These are phyloP conservation scores for Trogon melanurus DNA, from an alignment of 2,113 vertebrate species.

Conservation along the genomic window DNA sequence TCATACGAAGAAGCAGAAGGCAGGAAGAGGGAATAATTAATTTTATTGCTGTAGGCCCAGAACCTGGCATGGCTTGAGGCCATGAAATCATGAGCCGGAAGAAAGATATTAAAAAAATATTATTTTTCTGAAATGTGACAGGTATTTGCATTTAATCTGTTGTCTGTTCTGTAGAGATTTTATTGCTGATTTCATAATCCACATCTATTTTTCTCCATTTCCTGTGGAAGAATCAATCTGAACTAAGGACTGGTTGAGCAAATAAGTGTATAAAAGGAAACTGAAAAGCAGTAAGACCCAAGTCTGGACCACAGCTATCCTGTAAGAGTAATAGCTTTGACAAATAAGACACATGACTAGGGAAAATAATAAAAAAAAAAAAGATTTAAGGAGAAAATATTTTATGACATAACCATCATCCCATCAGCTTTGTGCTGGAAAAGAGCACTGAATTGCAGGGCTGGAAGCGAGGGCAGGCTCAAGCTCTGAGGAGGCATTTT, in stretches of 20 bases:
- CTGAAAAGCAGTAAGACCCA: not conserved
- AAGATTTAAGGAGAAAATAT: not conserved
- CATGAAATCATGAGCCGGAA: not conserved
- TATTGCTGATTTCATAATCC: not conserved
- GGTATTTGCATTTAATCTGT: not conserved
- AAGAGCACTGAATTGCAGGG: not conserved
- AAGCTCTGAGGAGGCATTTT: not conserved
- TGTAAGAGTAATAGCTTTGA: not conserved
- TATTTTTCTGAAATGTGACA: not conserved
- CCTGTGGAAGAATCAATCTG: not conserved
- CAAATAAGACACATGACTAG: not conserved
- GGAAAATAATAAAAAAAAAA: not conserved
- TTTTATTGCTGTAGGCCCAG: not conserved
- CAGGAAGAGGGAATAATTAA: not conserved
- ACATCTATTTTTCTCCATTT: not conserved
- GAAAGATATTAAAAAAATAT: not conserved
- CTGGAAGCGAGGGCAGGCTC: not conserved
- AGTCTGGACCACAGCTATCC: not conserved
- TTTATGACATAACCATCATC: accelerated
- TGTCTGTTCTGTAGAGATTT: not conserved
- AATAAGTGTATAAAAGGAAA: not conserved
- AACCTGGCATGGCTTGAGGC: not conserved
- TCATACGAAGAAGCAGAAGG: not conserved
- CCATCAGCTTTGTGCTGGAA: not conserved
- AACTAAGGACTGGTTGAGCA: not conserved